These are phyloP conservation scores for Popillia japonica DNA, from an alignment of 1,140 invertebrate species.

Conservation along the genomic window DNA sequence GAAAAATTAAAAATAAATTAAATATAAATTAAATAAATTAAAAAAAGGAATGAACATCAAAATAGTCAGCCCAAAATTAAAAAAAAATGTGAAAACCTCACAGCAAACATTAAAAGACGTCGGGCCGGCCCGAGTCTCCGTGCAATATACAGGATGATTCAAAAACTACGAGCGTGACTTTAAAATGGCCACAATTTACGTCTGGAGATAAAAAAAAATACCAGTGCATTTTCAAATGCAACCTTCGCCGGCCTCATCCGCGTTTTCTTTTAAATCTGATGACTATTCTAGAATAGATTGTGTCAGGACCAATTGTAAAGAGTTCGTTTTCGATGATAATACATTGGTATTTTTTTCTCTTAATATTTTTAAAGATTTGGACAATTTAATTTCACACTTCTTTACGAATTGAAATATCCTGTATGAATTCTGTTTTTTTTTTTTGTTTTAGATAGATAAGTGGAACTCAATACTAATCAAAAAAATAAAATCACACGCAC, in stretches of 20 bases:
- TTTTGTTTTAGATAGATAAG: conserved; percentile 47
- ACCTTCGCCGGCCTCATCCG: too few relatives aligned
- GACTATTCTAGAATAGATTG: neutral
- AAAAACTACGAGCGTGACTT: neutral
- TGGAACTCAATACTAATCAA: conserved; percentile 59
- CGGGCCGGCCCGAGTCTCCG: conserved; percentile 52
- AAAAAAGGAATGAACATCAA: conserved; percentile 57
- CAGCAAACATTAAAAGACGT: conserved; percentile 58
- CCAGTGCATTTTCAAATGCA: neutral
- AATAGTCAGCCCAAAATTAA: conserved; percentile 58
- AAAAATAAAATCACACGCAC: conserved; percentile 56
- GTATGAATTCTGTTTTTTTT: too few relatives aligned
- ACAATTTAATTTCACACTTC: conserved; percentile 18
- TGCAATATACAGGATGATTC: conserved; percentile 40
- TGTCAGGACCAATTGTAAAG: neutral
- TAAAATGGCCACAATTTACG: conserved; percentile 13
- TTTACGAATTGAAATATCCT: conserved; percentile 13
- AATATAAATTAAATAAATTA: conserved; percentile 48
- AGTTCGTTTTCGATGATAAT: neutral
- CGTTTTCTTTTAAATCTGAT: too few relatives aligned
- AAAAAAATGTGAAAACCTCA: conserved; percentile 55
- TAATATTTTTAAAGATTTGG: conserved; percentile 3
- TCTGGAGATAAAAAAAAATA: neutral
- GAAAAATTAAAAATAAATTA: conserved; percentile 30
- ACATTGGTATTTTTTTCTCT: neutral